A percentile compares a stretch with the other conserved stretches of the same genome.
Conservation (phyloP, 2,113 vertebrate genomes). For the Indicator indicator region DNA sequence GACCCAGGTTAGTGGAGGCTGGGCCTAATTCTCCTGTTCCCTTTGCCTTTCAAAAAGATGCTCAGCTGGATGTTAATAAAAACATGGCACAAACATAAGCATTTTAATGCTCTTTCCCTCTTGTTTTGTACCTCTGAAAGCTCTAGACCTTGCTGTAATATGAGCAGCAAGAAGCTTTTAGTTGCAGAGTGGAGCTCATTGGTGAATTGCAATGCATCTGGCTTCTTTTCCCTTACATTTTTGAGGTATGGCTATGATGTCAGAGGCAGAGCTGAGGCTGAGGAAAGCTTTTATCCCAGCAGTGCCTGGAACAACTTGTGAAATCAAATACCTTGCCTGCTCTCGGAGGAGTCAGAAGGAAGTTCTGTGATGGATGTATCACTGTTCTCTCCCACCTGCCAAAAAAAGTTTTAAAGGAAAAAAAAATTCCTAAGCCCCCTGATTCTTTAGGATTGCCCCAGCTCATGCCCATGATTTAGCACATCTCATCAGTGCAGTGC, state of each 20-base stretch:
- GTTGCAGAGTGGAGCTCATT: not conserved
- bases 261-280: not conserved
- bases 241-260: constrained; percentile 24
- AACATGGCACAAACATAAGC: not conserved
- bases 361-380: not conserved
- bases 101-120: not conserved
- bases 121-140: constrained; percentile 3
- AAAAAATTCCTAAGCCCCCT: no score
- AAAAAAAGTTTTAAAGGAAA: not conserved
- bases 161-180: constrained; percentile 10
- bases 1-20: not conserved
- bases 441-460: not conserved
- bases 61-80: not conserved
- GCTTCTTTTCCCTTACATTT: not conserved
- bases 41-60: not conserved
- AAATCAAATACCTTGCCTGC: constrained; percentile 54
- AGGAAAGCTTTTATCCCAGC: constrained; percentile 53
- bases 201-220: constrained; percentile 19
- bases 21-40: not conserved
- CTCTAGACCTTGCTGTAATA: not conserved
- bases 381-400: not conserved
- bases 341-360: constrained; percentile 7
- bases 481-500: fast-evolving
- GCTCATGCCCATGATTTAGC: fast-evolving
- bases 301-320: not conserved